Evolutionary conservation across 2,113 vertebrate genomes (phyloP).

Genomic region (Elgaria multicarinata): DNA sequence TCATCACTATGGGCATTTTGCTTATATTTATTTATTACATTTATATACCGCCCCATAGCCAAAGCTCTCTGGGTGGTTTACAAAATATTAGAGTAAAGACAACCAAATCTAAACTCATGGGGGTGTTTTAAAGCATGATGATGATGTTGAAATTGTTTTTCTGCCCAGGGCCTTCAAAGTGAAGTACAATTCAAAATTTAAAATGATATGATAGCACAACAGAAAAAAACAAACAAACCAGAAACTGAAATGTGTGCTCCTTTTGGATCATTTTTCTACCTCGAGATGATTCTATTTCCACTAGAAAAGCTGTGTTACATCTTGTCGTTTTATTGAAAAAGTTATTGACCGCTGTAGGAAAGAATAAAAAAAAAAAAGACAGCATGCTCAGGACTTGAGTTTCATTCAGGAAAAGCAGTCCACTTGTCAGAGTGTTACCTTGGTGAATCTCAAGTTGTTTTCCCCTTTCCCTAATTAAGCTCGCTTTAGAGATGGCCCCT

Average conservation of each 20-base stretch:
- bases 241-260: conserved; percentile 28
- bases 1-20: background rate
- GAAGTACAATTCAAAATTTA: too few relatives aligned
- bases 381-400: conserved; percentile 58
- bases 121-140: conserved; percentile 49
- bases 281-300: conserved; percentile 46
- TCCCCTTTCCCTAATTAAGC: conserved; percentile 73
- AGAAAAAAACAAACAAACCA: background rate
- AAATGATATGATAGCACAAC: too few relatives aligned
- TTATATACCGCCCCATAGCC: too few relatives aligned
- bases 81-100: conserved; percentile 82
- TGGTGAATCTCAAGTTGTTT: conserved; percentile 69
- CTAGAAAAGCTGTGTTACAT: conserved; percentile 21
- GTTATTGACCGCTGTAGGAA: conserved; percentile 51
- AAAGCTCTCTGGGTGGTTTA: too few relatives aligned
- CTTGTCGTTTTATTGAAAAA: conserved; percentile 25
- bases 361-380: conserved; percentile 36
- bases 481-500: conserved; percentile 61
- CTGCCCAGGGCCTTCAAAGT: too few relatives aligned
- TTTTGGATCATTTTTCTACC: conserved; percentile 61
- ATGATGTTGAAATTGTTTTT: too few relatives aligned
- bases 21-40: background rate
- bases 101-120: conserved; percentile 78
- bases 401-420: conserved; percentile 70
- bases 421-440: conserved; percentile 71